Evolutionary conservation across 1,140 invertebrate genomes (phyloP).

Genomic region (Lepidotrigona ventralis): DNA sequence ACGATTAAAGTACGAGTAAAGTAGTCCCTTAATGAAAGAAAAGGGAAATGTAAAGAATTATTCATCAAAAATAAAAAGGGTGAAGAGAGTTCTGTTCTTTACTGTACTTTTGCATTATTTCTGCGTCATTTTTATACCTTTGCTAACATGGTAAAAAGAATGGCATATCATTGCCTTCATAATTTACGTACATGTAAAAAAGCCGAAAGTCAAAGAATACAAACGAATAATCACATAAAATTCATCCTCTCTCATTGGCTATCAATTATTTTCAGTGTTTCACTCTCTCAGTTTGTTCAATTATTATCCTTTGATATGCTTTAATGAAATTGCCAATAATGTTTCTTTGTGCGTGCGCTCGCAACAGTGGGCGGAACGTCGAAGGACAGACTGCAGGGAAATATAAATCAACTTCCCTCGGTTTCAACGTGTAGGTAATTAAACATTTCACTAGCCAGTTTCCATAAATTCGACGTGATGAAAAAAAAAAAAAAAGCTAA

Average conservation of each 20-base stretch:
- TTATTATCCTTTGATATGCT: background rate
- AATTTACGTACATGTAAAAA: too few species aligned
- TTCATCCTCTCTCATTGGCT: background rate
- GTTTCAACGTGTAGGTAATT: background rate
- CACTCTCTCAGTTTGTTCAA: background rate
- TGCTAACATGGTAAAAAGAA: too few species aligned
- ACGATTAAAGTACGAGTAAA: too few species aligned
- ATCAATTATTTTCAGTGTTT: background rate
- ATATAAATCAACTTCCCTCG: background rate
- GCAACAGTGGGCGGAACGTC: too few species aligned
- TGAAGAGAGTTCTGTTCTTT: too few species aligned
- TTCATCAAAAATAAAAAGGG: too few species aligned
- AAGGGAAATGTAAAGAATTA: too few species aligned
- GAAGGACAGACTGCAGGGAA: background rate
- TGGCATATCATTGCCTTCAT: too few species aligned
- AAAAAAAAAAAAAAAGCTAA: background rate
- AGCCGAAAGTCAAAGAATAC: too few species aligned
- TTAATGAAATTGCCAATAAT: background rate
- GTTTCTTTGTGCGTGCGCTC: background rate
- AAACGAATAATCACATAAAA: background rate
- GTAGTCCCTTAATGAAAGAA: too few species aligned
- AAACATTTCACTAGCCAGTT: conserved; percentile 22
- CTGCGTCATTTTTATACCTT: too few species aligned
- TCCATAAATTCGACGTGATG: conserved; percentile 22
- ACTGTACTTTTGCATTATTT: too few species aligned